Base-by-base conservation (phyloP, 2,888 invertebrate genomes). In the Orchestes rusci region DNA sequence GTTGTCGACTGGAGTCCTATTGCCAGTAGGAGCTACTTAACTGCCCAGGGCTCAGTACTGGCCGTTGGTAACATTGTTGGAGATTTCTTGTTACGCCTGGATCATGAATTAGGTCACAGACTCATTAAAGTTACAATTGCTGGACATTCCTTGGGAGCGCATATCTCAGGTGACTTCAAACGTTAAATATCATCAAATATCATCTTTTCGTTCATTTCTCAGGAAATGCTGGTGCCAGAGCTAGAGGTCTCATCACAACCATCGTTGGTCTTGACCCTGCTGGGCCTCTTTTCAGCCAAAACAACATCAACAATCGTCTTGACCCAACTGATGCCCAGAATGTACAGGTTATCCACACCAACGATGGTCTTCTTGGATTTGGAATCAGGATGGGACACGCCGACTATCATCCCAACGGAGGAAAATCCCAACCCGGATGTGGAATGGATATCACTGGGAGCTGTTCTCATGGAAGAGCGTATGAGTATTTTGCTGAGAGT, bases 391-490 rank as follows among this genome's bases (percentile, higher is more conserved):
- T 65, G 32, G 68, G 68, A 8, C 55, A 65, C 43, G 55, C 58
- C 13, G 68, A 68, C 53, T 66, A 58, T 45, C 66, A 50, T 43
- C 66, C 67, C 3, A 68, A 68, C 52, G 66, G 65, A 12, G 68
- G 67, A 3, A 32, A n/a, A 4, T 38, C 28, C 3, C 68, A 67
- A 53, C 62, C 64, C n/a, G 67, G 66, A 29, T 68, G 68, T 48
- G 59, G 58, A 8, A 3, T 58, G 1, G 64, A 66, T 46, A 2
- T 59, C 2, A 28, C 51, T 5, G 63, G 63, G 12, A 35, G 55
- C 12, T 74, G 74, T 54, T 57, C 73, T 2, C 74, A 74, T 54
- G 51, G 54, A 2, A 61, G 72, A 29, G 59, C 73, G 1, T 67
- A 67, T 33, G 15, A 55, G 18, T 72, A 69, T 50, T 72, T 64